These are phyloP conservation scores for Pherbina coryleti DNA, from an alignment of 2,888 invertebrate species.

Conservation along the genomic window DNA sequence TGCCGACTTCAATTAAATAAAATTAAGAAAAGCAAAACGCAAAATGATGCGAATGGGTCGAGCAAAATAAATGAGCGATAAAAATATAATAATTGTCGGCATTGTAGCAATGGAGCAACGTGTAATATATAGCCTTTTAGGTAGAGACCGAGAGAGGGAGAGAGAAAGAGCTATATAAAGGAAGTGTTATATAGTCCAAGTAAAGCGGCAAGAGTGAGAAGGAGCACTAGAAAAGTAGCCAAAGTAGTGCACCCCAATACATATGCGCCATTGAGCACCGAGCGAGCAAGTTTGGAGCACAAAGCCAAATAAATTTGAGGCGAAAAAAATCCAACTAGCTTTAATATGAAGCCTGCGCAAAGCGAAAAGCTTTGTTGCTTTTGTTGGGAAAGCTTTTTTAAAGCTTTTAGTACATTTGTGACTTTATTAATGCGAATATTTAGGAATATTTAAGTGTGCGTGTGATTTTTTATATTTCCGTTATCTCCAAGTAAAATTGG, in stretches of 20 bases:
- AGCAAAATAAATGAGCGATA: slow-evolving; percentile 64
- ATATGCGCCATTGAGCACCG: no score
- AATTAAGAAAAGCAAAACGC: slow-evolving; percentile 12
- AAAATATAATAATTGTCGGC: slow-evolving; percentile 43
- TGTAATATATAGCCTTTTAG: not conserved
- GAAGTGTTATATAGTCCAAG: not conserved
- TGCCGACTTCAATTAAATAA: not conserved
- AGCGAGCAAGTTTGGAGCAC: no score
- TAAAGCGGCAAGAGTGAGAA: not conserved
- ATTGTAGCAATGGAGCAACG: not conserved
- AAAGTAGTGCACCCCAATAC: no score
- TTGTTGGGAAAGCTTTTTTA: not conserved
- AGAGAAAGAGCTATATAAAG: not conserved
- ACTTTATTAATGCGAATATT: not conserved
- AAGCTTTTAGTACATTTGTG: not conserved
- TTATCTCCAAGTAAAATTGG: not conserved
- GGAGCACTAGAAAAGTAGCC: not conserved
- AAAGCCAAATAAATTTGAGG: no score
- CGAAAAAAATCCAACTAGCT: no score
- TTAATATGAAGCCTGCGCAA: no score
- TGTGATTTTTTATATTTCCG: not conserved
- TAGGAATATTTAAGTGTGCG: not conserved
- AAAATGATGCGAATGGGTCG: slow-evolving; percentile 55
- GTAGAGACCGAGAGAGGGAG: not conserved
- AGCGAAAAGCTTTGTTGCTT: no score